Evolutionary conservation across 2,797 vertebrate genomes (phyloP), one percentile per base, ranked within the genome.

Genomic region (Hippocampus kuda): DNA sequence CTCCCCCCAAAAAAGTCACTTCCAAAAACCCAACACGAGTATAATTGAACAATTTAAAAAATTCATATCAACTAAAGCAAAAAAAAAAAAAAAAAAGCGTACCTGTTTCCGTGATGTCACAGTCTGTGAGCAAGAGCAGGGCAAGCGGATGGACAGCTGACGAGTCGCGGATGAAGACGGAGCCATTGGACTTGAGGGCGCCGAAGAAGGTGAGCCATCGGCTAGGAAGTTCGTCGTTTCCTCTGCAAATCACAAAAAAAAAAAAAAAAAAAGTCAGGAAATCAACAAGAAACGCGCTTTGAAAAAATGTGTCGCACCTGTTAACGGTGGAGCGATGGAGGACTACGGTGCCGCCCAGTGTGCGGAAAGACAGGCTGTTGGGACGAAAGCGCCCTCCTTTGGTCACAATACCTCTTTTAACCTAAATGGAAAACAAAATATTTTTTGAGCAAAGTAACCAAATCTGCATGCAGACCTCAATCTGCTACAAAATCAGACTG

Each of bases 171-270:
- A 99, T 90, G 20, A 99, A 99, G 26, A 99, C 94, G 0, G 83
- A 87, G 0, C 90, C 93, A 0, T 87, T 93, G 71, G 95, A 98
- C 82, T 97, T 94, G 60, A 98, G 88, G 0, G 96, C 96, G 65
- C 92, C 93, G 88, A 95, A 98, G 78, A 95, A 99, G 0, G 96
- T 98, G 67, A 98, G 86, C 96, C 96, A 98, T 46, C 94, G 95
- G 84, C 93, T 94, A 46, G 91, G 92, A 2, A 97, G 87, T 30
- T 89, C 75, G 0, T 89, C 86, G 59, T 85, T 80, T 30, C 79
- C 87, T 72, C 92, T 93, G 11, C 18, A 63, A 74, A 71, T 13
- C 15, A 15, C 34, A 38, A 38, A 38, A 38, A 62, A 70, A n/a
- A 22, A 13, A 10, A 65, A 71, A 27, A 27, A 15, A 70, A 0